These are phyloP conservation scores for Anticlea derivata DNA, from an alignment of 2,888 invertebrate species.

Conservation along the genomic window DNA sequence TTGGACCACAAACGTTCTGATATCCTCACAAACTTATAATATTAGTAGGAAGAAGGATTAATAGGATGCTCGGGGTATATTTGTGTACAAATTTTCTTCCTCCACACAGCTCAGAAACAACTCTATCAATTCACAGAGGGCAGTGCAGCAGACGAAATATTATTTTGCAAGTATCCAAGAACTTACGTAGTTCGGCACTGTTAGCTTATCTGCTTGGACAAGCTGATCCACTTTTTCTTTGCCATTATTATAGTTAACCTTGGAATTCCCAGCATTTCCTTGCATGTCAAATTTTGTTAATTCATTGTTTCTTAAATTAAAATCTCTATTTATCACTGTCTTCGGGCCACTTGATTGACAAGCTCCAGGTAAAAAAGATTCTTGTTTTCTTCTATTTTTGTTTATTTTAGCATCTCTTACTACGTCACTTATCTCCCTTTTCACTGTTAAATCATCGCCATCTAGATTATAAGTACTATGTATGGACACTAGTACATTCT, in stretches of 20 bases:
- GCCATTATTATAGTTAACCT: conserved; percentile 20
- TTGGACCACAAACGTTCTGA: no score
- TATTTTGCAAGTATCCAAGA: not conserved
- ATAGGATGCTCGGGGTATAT: no score
- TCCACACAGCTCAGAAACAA: no score
- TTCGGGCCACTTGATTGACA: conserved; percentile 37
- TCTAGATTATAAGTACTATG: conserved; percentile 58
- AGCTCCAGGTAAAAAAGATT: conserved; percentile 44
- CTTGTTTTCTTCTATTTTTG: conserved; percentile 37
- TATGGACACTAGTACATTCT: conserved; percentile 41
- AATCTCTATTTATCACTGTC: conserved; percentile 22
- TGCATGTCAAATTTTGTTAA: conserved; percentile 33
- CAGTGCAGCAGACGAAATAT: not conserved
- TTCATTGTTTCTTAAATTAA: conserved; percentile 21
- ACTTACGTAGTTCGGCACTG: conserved; percentile 47
- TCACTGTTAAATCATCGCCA: conserved; percentile 58
- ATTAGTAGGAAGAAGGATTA: no score
- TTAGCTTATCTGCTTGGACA: conserved; percentile 38
- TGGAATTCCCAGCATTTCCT: conserved; percentile 22
- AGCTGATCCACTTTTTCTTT: conserved; percentile 38
- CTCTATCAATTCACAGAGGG: no score
- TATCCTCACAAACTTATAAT: no score
- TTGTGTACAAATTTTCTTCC: no score
- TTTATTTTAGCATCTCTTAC: conserved; percentile 37
- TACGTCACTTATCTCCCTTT: conserved; percentile 43